Base-by-base conservation (phyloP, 1,140 invertebrate genomes). In the Danaus plexippus region DNA sequence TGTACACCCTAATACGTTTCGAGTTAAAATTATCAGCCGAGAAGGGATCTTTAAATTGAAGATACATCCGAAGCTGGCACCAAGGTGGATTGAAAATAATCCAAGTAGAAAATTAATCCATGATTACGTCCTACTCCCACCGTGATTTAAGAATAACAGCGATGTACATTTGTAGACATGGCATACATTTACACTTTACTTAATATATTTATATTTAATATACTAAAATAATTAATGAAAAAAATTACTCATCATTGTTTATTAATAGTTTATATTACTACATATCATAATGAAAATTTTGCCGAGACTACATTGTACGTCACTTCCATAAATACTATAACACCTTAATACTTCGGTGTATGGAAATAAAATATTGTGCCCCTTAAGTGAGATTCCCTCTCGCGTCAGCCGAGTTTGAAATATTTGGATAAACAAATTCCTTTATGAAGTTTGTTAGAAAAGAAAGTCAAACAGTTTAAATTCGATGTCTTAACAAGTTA, bases 91-190 rank as follows among this genome's bases (percentile, higher is more conserved):
- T 86, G 80, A 85, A 86, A 85, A 78, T 85, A 83, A 86, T 86
- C 75, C 81, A 77, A 82, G 80, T 80, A 85, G 80, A 86, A 86
- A 86, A 85, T 86, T 81, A 86, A 86, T 82, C 78, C 80, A 79
- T 85, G 81, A 86, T 85, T 84, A 85, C 80, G 73, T 69, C 66
- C 77, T 69, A 66, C 71, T 77, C 71, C 64, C 63, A 47, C 64
- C 71, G 53, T 69, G 73, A 80, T 76, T 80, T 75, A 66, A 69
- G 68, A 66, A 48, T 13, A 54, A 48, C 60, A 62, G 11, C 47
- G 60, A 57, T 56, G 11, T 57, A 46, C 41, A 45, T 45, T 32
- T 32, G 22, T 32, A 32, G 22, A 32, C 22, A 32, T 32, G 22
- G 22, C 22, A 32, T 32, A 32, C 22, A 32, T 32, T 32, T 32